These are phyloP conservation scores for Anabas testudineus DNA, from an alignment of 2,797 vertebrate species.

Conservation along the genomic window DNA sequence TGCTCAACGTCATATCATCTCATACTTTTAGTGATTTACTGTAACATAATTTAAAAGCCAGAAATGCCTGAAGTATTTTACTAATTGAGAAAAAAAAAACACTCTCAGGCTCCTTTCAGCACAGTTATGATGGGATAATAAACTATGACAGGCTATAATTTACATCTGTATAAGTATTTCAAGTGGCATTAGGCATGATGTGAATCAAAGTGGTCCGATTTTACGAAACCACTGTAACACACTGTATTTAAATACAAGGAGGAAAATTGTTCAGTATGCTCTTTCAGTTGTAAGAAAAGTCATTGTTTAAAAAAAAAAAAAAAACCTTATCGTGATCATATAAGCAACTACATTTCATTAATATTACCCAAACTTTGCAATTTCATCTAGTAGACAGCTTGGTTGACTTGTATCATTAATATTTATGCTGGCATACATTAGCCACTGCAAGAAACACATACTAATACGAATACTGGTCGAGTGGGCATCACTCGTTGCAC, in stretches of 20 bases:
- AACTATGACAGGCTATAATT: constrained; percentile 28
- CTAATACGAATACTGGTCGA: constrained; percentile 3
- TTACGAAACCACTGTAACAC: constrained; percentile 19
- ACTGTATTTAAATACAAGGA: constrained; percentile 21
- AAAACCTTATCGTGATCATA: not conserved
- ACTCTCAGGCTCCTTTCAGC: not conserved
- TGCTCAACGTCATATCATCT: constrained; percentile 13
- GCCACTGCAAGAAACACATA: constrained; percentile 10
- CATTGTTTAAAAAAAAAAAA: not conserved
- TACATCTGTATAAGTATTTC: constrained; percentile 31
- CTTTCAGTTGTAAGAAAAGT: constrained; percentile 11
- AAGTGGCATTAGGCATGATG: constrained; percentile 15
- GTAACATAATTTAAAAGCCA: constrained; percentile 22
- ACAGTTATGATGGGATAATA: constrained; percentile 33
- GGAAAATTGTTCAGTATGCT: not conserved
- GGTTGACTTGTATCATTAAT: constrained; percentile 12
- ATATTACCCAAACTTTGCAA: not conserved
- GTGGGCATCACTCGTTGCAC: not conserved
- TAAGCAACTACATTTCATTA: constrained; percentile 10
- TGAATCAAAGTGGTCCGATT: constrained; percentile 19
- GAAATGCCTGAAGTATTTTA: constrained; percentile 3
- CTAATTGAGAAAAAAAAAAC: constrained; percentile 5
- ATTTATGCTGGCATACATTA: not conserved
- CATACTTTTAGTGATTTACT: constrained; percentile 21
- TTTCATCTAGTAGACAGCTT: constrained; percentile 5